phyloP scores from a whole-genome alignment of 2,113 vertebrate species.

The Percina caprodes region DNA sequence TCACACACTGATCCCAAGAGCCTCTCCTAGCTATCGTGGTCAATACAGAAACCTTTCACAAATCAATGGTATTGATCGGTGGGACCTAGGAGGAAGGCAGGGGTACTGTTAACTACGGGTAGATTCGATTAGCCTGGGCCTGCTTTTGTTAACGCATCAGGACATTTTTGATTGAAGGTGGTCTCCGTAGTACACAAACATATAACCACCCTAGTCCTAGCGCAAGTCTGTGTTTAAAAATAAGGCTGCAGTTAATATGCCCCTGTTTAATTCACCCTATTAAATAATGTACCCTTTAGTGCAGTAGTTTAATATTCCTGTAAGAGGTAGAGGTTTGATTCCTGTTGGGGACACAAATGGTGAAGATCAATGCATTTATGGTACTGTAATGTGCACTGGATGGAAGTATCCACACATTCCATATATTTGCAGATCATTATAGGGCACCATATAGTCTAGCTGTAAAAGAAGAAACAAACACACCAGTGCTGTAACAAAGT shows the following conservation, averaged over 20 bases:
- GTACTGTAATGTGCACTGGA: constrained; percentile 52
- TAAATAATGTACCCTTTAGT: constrained; percentile 30
- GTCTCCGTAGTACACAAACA: constrained; percentile 61
- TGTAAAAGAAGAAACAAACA: constrained; percentile 51
- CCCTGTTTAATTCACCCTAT: constrained; percentile 36
- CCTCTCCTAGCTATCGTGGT: constrained; percentile 74
- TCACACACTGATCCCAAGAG: constrained; percentile 73
- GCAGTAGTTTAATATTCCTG: constrained; percentile 36
- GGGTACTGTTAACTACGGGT: constrained; percentile 76
- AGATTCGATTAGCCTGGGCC: constrained; percentile 78
- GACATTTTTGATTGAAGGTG: constrained; percentile 76
- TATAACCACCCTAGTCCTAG: constrained; percentile 30
- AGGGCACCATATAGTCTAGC: constrained; percentile 63
- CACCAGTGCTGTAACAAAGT: constrained; percentile 80
- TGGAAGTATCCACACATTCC: constrained; percentile 52
- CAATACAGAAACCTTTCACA: constrained; percentile 84
- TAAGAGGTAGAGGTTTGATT: constrained; percentile 44
- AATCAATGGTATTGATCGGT: constrained; percentile 79
- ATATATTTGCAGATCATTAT: constrained; percentile 55
- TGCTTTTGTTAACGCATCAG: constrained; percentile 79
- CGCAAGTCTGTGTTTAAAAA: constrained; percentile 22
- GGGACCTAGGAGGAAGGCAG: constrained; percentile 69
- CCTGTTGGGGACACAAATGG: constrained; percentile 53
- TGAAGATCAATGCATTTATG: constrained; percentile 64
- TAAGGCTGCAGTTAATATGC: constrained; percentile 18